A percentile compares a stretch with the other conserved stretches of the same genome.
These are phyloP conservation scores for Oasisia sp. DNA, from an alignment of 2,888 invertebrate species.

Conservation along the genomic window DNA sequence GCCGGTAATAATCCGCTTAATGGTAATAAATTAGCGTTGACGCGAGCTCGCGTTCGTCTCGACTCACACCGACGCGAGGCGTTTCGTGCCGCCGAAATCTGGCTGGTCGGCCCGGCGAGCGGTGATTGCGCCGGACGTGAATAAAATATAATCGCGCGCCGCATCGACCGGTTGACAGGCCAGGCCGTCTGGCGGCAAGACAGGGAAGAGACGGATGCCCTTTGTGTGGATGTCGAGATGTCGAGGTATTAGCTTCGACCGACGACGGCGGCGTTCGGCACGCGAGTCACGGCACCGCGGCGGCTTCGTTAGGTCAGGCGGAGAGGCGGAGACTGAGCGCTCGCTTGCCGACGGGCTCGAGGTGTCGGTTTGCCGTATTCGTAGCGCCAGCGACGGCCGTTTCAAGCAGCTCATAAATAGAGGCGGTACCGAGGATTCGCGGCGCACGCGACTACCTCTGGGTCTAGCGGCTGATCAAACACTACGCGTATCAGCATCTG, in stretches of 20 bases:
- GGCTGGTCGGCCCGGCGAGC: not conserved
- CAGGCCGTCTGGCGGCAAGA: not conserved
- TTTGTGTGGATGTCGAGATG: not conserved
- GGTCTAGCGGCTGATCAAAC: not conserved
- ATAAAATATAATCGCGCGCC: constrained; percentile 17
- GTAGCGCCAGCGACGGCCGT: not conserved
- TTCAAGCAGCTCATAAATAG: not conserved
- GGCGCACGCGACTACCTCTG: not conserved
- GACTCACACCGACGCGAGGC: not conserved
- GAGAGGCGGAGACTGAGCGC: not conserved
- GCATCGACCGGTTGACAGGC: constrained; percentile 2
- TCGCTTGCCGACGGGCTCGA: not conserved
- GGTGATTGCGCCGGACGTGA: not conserved
- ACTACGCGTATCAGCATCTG: not conserved
- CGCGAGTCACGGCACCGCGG: not conserved
- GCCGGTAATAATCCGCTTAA: not conserved
- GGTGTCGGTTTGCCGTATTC: not conserved
- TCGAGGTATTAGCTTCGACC: not conserved
- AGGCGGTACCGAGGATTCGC: not conserved
- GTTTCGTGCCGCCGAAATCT: not conserved
- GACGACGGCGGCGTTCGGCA: not conserved
- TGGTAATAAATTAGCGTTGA: not conserved
- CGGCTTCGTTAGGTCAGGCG: not conserved
- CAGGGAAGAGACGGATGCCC: not conserved
- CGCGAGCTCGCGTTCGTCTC: not conserved